Evolutionary conservation across 2,888 invertebrate species (phyloP), one percentile per base, ranked within the genome.

Genomic region (Apantesis nais): DNA sequence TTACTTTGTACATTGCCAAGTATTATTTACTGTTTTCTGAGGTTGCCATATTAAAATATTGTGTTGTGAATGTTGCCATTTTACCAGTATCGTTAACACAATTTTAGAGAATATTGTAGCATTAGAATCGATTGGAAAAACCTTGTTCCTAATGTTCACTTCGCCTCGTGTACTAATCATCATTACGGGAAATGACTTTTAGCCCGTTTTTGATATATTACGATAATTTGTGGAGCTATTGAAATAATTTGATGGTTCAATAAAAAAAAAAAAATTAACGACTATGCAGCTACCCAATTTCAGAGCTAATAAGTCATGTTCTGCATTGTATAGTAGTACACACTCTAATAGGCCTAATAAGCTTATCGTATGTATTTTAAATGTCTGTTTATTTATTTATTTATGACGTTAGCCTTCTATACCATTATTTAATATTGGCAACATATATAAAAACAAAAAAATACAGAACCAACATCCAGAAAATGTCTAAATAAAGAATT

Each of bases 111-210:
- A 79, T 80, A 81, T 81, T 79, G 80, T 80, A 80, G 86, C 83
- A 79, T 86, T 86, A 87, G 84, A 68, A 84, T 86, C 85, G 83
- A 82, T 87, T 83, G 89, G 89, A 90, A 89, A 88, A 88, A 85
- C 87, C 87, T 88, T 88, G 79, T 88, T 87, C 82, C 77, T 85
- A 87, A 85, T 78, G 77, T 75, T 74, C 72, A 70, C 66, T 81
- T 81, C 73, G 77, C 75, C 77, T 69, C 63, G 70, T 75, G 77
- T 81, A 77, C 72, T 75, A 77, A 74, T 74, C 60, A 62, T 74
- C 31, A 74, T 65, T 9, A 66, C 64, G 77, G 74, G 68, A 74
- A 71, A 70, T 70, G 68, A 71, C 66, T 2, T 75, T 80, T 71
- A 14, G 55, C 8, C 52, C 12, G 3, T n/a, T 48, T n/a, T 12